Percentiles rank a stretch among this genome's conserved stretches.
These are phyloP conservation scores for Steinernema hermaphroditum DNA, from an alignment of 2,888 invertebrate species.

Conservation along the genomic window DNA sequence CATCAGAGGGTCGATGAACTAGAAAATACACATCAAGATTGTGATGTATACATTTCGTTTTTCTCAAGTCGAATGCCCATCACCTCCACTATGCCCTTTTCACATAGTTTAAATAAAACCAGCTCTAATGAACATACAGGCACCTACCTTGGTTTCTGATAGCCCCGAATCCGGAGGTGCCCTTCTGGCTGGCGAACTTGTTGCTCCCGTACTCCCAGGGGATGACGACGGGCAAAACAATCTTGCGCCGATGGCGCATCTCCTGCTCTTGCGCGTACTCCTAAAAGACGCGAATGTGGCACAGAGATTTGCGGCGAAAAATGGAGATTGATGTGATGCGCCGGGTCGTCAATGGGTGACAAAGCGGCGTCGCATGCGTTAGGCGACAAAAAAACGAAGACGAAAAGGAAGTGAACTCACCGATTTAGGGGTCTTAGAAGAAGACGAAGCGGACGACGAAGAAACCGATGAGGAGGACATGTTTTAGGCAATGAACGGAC, in stretches of 20 bases:
- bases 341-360: not conserved
- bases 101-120: too few relatives aligned
- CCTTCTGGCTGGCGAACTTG: constrained; percentile 60
- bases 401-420: not conserved
- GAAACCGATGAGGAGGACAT: not conserved
- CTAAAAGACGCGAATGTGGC: constrained; percentile 36
- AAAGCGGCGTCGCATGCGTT: constrained; percentile 6
- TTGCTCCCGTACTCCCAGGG: constrained; percentile 64
- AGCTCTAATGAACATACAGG: too few relatives aligned
- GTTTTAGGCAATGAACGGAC: too few relatives aligned
- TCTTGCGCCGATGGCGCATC: constrained; percentile 48
- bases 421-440: not conserved
- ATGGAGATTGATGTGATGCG: constrained; percentile 19
- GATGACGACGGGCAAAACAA: constrained; percentile 52
- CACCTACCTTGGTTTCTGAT: constrained; percentile 50
- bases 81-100: too few relatives aligned
- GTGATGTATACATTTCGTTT: too few relatives aligned
- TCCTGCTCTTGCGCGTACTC: constrained; percentile 52
- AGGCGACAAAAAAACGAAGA: constrained; percentile 4
- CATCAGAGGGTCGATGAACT: too few relatives aligned
- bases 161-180: constrained; percentile 52
- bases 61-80: too few relatives aligned
- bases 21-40: too few relatives aligned
- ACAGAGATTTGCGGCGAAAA: constrained; percentile 6
- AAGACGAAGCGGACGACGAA: not conserved